Evolutionary conservation across 2,888 invertebrate species (phyloP), one percentile per base, ranked within the genome.

Genomic region (Athrips mouffetella): DNA sequence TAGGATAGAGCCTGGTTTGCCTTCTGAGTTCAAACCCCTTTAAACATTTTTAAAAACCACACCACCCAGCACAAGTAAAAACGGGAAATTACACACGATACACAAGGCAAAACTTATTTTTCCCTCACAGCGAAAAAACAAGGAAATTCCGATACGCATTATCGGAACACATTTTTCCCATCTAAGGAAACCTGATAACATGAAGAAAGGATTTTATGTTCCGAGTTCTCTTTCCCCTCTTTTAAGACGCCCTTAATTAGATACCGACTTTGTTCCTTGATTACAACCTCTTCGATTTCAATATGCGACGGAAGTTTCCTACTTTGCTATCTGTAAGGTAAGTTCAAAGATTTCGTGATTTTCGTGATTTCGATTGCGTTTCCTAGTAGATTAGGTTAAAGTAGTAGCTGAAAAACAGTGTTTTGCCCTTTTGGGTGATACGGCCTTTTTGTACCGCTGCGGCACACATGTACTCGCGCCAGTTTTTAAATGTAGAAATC

Each of bases 81-180:
- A 2, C 27, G 27, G 10, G 2, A 27, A 27, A n/a, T 2, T n/a
- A 4, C 10, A 10, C n/a, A 27, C 27, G n/a, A 8, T 10, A 16
- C 15, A 18, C 35, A 16, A 7, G 20, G n/a, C 18, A 37, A 8
- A 20, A 13, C 33, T 33, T 33, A n/a, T 31, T 21, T 31, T 25
- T 31, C 21, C n/a, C 23, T 20, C 31, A 3, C 44, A n/a, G 35
- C 20, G 33, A 29, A 69, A 62, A 65, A 59, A 67, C 60, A 72
- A 65, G 63, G 42, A 53, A 73, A 69, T 68, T 66, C 62, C 63
- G 49, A 63, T 60, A 64, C 62, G 62, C 74, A 73, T 76, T 79
- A 79, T 73, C 70, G 65, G 64, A 75, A 76, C 77, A 79, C 73
- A 79, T 78, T 76, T 80, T 77, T 74, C 60, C 75, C 73, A 75